Conservation (phyloP, 2,113 vertebrate genomes). For the Etia nguti region DNA sequence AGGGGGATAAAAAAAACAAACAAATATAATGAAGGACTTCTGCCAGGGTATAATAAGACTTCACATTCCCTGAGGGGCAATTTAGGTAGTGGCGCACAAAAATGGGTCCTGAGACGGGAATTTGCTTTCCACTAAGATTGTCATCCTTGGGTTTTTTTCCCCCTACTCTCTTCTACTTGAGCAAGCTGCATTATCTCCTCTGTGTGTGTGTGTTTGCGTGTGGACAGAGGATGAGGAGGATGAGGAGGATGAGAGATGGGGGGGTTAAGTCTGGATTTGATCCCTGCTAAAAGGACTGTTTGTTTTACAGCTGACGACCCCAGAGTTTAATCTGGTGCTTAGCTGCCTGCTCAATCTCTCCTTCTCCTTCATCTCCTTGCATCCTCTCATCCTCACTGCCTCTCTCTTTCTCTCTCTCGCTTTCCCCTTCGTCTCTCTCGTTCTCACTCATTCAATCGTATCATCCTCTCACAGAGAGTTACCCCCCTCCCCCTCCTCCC, state of each 20-base stretch:
- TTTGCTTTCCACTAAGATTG: constrained; percentile 25
- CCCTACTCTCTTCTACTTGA: not conserved
- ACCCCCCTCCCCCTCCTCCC: not conserved
- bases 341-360: constrained; percentile 52
- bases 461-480: constrained; percentile 31
- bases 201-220: constrained; percentile 18
- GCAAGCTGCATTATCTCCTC: constrained; percentile 35
- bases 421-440: constrained; percentile 2
- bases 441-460: constrained; percentile 40
- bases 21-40: constrained; percentile 25
- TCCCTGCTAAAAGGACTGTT: constrained; percentile 69
- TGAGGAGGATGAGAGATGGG: not conserved
- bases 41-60: constrained; percentile 21
- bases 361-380: constrained; percentile 29
- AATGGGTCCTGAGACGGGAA: constrained; percentile 3
- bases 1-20: not conserved
- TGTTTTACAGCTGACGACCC: constrained; percentile 72
- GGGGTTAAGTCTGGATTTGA: constrained; percentile 59
- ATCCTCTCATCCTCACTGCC: not conserved
- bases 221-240: constrained; percentile 2
- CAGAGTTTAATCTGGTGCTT: constrained; percentile 67
- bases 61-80: constrained; percentile 21
- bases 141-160: not conserved
- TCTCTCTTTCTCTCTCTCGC: not conserved
- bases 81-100: constrained; percentile 12